Conservation (phyloP, 2,888 invertebrate genomes). For the Hirtodrosophila duncani region DNA sequence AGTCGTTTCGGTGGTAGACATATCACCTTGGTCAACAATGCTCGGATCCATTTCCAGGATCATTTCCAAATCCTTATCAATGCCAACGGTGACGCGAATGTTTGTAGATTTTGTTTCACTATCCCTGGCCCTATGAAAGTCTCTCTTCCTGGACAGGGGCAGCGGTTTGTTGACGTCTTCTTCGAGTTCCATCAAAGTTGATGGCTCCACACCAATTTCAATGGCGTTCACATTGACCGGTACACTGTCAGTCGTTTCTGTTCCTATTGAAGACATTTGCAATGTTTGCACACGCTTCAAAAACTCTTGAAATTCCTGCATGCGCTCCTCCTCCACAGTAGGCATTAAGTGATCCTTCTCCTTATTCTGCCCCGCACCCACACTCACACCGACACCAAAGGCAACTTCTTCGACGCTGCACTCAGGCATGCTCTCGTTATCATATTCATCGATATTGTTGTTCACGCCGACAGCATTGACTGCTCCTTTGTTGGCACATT, state of each 20-base stretch:
- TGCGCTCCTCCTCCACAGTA: conserved; percentile 24
- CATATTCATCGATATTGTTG: conserved; percentile 10
- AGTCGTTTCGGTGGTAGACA: conserved; percentile 48
- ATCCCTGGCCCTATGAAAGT: neutral
- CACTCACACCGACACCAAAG: neutral
- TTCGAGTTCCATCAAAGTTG: conserved; percentile 50
- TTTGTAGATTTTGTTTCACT: conserved; percentile 42
- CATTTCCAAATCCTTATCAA: conserved; percentile 82
- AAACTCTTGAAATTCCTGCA: conserved; percentile 70
- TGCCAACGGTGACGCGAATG: conserved; percentile 80
- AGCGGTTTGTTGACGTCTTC: conserved; percentile 8
- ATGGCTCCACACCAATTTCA: conserved; percentile 71
- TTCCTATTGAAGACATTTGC: conserved; percentile 52
- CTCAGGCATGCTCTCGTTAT: neutral
- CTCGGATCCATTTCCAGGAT: conserved; percentile 82
- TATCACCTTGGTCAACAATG: conserved; percentile 79
- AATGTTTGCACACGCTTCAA: conserved; percentile 63
- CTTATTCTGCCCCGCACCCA: too few relatives aligned
- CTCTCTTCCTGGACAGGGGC: conserved; percentile 3
- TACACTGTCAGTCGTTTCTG: neutral
- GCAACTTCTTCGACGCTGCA: neutral
- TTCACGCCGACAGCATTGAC: too few relatives aligned
- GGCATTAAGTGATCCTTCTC: conserved; percentile 5
- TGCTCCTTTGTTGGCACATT: conserved; percentile 2
- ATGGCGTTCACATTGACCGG: conserved; percentile 19